Evolutionary conservation across 1,140 invertebrate species (phyloP), one percentile per base, ranked within the genome.

Genomic region (Linepithema humile): DNA sequence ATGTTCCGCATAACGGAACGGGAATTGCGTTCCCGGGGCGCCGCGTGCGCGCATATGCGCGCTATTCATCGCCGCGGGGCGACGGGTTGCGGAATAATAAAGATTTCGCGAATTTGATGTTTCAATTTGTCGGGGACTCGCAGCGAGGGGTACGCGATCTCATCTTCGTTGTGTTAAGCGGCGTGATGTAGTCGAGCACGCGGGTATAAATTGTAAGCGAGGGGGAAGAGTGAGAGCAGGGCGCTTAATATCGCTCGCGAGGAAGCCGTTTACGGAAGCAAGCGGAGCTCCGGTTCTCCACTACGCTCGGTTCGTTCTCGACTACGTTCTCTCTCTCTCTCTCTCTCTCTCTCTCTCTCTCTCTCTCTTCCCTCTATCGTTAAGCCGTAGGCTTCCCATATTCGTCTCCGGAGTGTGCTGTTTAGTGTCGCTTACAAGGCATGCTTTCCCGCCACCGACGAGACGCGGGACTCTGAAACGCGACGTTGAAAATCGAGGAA

Each of bases 201-300:
- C 65, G 17, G 10, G 55, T 62, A 84, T 88, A 84, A 88, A 88
- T 88, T 65, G 69, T 17, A 32, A 43, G 84, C 80, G n/a, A 57
- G 4, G 38, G 45, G 35, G 15, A 12, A 7, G 10, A 32, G 9
- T 29, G 62, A n/a, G 38, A 80, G 29, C 10, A n/a, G n/a, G 17
- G 10, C 10, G 75, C 64, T 80, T 80, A 80, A 80, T 80, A 80
- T 80, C 64, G 48, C 38, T 32, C 17, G 17, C 32, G 32, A 48
- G 62, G 75, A 78, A 78, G 35, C 48, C 75, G 75, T 77, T 77
- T 77, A 77, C 73, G 73, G 29, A 64, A 48, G 59, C 57, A 10
- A 73, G 29, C 15, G n/a, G 12, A 59, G 23, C 23, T n/a, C 57
- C 15, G 38, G 73, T 75, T 75, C 73, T 45, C 26, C n/a, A 2